Evolutionary conservation across 1,140 invertebrate species (phyloP).

Genomic region (Holcopasites calliopsidis): DNA sequence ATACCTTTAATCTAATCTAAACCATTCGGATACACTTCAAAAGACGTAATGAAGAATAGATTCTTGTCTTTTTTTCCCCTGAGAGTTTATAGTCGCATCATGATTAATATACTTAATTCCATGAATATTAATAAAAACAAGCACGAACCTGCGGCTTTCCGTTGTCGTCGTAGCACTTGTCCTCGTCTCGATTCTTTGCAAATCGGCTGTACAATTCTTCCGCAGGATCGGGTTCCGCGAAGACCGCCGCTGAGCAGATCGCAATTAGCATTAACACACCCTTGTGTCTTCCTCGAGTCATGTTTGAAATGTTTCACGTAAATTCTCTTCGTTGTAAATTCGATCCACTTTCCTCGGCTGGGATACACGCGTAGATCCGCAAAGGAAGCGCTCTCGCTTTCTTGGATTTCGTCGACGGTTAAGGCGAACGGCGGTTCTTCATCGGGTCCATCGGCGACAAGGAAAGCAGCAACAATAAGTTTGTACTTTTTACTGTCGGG

Average conservation of each 20-base stretch:
- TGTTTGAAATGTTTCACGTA: neutral
- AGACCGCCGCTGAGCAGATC: constrained; percentile 41
- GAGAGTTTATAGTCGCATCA: neutral
- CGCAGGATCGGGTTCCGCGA: constrained; percentile 67
- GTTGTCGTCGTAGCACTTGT: constrained; percentile 74
- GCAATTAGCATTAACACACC: constrained; percentile 23
- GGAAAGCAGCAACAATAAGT: constrained; percentile 2
- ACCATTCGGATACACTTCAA: no score
- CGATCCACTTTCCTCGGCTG: neutral
- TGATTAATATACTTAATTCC: neutral
- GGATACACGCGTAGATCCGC: neutral
- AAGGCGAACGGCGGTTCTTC: neutral
- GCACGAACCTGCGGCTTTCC: constrained; percentile 74
- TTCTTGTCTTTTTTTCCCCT: neutral
- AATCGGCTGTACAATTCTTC: constrained; percentile 64
- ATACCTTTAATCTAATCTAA: no score
- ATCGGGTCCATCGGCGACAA: constrained; percentile 1
- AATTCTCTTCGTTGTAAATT: neutral
- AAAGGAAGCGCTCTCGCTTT: neutral
- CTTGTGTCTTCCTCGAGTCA: constrained; percentile 31
- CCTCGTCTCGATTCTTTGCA: constrained; percentile 67
- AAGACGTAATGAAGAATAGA: neutral
- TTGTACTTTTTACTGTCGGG: constrained; percentile 44
- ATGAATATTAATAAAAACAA: neutral
- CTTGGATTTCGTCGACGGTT: neutral